Percentiles rank a stretch among this genome's conserved stretches.
Conservation (phyloP, 2,113 vertebrate genomes). For the Orientallactaga bullata region DNA sequence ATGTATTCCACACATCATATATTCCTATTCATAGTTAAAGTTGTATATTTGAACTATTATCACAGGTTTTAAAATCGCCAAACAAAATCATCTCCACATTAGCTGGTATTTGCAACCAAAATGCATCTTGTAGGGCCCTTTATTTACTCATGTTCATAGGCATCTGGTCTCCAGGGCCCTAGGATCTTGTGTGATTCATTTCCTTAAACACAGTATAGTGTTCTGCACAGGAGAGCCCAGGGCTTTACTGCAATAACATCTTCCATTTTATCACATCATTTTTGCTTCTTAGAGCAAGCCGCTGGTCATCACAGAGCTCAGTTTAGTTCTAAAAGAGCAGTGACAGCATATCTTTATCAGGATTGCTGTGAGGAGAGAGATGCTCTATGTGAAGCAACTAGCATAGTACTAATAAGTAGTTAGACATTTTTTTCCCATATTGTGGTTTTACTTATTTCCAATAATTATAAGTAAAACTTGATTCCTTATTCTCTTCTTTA, state of each 20-base stretch:
- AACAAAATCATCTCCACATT: background rate
- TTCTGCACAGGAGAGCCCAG: background rate
- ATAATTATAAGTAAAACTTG: background rate
- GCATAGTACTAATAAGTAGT: background rate
- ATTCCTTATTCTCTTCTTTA: background rate
- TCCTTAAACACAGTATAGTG: background rate
- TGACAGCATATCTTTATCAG: background rate
- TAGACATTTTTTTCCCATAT: background rate
- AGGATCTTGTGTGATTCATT: background rate
- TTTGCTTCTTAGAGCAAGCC: background rate
- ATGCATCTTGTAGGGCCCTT: background rate
- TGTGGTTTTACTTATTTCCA: background rate
- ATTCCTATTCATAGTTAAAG: background rate
- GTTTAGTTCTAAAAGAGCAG: background rate
- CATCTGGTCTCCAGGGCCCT: background rate
- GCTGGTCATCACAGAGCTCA: background rate
- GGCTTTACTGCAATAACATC: background rate
- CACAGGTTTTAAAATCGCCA: background rate
- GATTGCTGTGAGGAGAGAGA: background rate
- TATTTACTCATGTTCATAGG: background rate
- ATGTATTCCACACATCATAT: background rate
- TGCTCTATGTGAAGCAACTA: background rate
- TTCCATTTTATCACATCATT: background rate
- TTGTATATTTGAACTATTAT: conserved; percentile 14
- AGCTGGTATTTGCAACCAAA: background rate